Evolutionary conservation across 2,888 invertebrate species (phyloP).

Genomic region (Tetragonisca angustula): DNA sequence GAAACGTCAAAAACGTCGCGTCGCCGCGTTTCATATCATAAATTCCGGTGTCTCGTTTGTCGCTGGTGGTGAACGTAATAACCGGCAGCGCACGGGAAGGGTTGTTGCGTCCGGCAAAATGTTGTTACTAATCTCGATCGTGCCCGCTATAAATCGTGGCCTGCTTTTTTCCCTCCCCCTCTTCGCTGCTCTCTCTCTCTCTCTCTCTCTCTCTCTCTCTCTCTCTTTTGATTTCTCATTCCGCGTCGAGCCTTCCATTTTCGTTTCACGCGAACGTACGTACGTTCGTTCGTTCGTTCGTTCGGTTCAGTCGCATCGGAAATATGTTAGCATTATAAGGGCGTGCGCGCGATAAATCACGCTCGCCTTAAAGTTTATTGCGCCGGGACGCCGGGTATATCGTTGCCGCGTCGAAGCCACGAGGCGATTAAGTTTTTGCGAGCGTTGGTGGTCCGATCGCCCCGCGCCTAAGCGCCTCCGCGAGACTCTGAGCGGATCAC

Average conservation of each 20-base stretch:
- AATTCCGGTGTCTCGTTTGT: slow-evolving; percentile 48
- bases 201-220: background rate
- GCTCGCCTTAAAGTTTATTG: slow-evolving; percentile 61
- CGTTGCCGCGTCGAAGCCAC: slow-evolving; percentile 54
- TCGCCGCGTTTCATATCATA: slow-evolving; percentile 29
- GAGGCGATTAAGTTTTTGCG: slow-evolving; percentile 68
- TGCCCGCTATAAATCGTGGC: slow-evolving; percentile 51
- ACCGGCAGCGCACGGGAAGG: slow-evolving; percentile 21
- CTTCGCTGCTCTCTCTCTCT: background rate
- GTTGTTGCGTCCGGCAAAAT: slow-evolving; percentile 36
- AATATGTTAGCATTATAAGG: slow-evolving; percentile 62
- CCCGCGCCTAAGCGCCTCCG: slow-evolving; percentile 67
- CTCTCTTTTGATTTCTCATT: background rate
- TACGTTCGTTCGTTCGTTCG: background rate
- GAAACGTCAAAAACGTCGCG: slow-evolving; percentile 30
- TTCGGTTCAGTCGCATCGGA: slow-evolving; percentile 45
- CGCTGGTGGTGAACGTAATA: slow-evolving; percentile 42
- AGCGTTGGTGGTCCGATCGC: slow-evolving; percentile 68
- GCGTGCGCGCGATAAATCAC: slow-evolving; percentile 60
- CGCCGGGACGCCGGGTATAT: slow-evolving; percentile 52
- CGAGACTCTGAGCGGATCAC: slow-evolving; percentile 36
- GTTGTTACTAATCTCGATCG: slow-evolving; percentile 59
- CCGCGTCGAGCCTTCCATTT: background rate
- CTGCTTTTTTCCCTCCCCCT: background rate
- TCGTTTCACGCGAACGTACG: background rate